Conservation (phyloP, 2,113 vertebrate species). For the Mormyrus lacerda region DNA sequence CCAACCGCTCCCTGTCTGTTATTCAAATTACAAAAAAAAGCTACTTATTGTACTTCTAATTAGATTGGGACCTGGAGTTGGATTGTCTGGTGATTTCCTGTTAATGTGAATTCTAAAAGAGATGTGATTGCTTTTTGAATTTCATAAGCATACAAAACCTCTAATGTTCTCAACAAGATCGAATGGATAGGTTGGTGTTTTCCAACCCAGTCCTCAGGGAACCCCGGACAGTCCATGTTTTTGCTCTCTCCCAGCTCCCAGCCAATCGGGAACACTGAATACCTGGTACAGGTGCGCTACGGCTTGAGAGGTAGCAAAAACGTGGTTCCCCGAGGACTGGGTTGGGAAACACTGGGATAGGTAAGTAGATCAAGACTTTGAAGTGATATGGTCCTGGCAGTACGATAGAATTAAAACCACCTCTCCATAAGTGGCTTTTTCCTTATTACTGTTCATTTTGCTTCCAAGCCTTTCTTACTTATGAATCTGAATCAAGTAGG, state of each 20-base stretch:
- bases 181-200: neutral
- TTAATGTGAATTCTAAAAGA: neutral
- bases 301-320: too few species aligned
- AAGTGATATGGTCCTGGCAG: neutral
- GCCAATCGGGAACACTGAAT: too few species aligned
- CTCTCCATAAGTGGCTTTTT: neutral
- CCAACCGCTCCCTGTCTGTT: neutral
- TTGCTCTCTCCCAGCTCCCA: too few species aligned
- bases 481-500: neutral
- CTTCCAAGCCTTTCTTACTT: neutral
- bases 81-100: neutral
- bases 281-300: too few species aligned
- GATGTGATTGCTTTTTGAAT: neutral
- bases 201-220: too few species aligned
- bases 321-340: too few species aligned
- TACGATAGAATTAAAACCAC: too few species aligned
- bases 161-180: neutral
- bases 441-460: neutral
- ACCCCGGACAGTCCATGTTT: too few species aligned
- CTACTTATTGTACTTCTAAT: neutral
- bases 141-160: neutral
- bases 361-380: neutral
- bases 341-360: too few species aligned
- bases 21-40: neutral
- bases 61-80: neutral